Evolutionary conservation across 2,113 vertebrate genomes (phyloP), one percentile per base, ranked within the genome.

Genomic region (Acrocephalus kingi): DNA sequence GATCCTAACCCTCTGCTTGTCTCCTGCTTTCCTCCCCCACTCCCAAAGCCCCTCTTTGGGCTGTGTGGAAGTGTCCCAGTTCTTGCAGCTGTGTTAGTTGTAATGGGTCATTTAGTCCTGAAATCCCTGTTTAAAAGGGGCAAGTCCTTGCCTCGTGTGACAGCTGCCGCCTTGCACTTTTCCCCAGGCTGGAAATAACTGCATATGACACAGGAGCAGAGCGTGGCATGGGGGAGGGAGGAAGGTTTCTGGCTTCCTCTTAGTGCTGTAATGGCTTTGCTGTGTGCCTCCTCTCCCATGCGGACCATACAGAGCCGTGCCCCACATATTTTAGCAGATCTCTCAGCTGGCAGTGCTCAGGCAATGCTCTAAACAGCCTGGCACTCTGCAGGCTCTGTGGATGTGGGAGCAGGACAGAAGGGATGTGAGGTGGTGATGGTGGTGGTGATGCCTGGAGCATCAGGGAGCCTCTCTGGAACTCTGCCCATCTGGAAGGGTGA

Each of bases 81-180:
- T 97, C 95, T 96, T 95, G 95, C 81, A 97, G 96, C 97, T 97
- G 96, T 97, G 96, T 95, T 97, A 77, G 97, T 97, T 97, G 96
- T 97, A 96, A 97, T 97, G 97, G 92, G 95, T 96, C 95, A 96
- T 95, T 97, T 97, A 86, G 94, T 95, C 96, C 85, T 94, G 91
- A 97, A 97, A 97, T 97, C 92, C 83, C 89, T 94, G 80, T 95
- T 95, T 95, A 87, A 94, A 96, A 94, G 82, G 77, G 86, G 86
- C 87, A 80, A 95, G 89, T 79, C 93, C 95, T 93, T 89, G 94
- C 82, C 91, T 94, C 68, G 79, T 93, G 85, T 96, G 94, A 94
- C 96, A 96, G 93, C 96, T 97, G 97, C 94, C 21, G 74, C 94
- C 94, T 94, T 95, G 96, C 94, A 92, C 94, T 97, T 97, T 97